A percentile compares a stretch with the other conserved stretches of the same genome.
phyloP scores from a whole-genome alignment of 2,888 invertebrate genomes.

The Drosophila kanekoi region DNA sequence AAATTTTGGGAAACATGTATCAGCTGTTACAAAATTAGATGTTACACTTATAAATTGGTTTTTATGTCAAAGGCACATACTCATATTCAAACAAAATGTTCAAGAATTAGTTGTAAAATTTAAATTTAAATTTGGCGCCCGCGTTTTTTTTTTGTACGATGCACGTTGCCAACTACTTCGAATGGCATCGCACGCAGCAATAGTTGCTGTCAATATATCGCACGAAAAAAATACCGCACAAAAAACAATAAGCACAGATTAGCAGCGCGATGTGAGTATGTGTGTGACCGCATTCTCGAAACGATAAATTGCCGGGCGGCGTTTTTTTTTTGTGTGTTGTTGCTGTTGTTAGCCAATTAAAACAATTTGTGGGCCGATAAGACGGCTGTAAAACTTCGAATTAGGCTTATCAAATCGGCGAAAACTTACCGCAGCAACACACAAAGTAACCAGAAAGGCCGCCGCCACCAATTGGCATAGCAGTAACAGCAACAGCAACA shows the following conservation, averaged over 20 bases:
- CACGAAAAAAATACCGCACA: not conserved
- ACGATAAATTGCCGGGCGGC: conserved; percentile 23
- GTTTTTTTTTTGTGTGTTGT: conserved; percentile 8
- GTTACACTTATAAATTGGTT: too few species aligned
- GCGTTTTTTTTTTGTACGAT: not conserved
- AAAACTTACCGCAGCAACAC: conserved; percentile 22
- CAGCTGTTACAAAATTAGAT: too few species aligned
- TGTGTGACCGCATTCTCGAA: conserved; percentile 8
- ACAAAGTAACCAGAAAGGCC: not conserved
- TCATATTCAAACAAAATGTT: not conserved
- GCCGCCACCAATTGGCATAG: not conserved
- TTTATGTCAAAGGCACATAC: not conserved
- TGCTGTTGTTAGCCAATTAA: conserved; percentile 5
- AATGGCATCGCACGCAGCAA: not conserved
- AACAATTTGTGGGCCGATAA: conserved; percentile 23
- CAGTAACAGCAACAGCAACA: conserved; percentile 5
- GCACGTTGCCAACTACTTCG: conserved; percentile 3
- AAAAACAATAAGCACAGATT: conserved; percentile 24
- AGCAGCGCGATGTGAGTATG: conserved; percentile 15
- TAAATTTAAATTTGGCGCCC: conserved; percentile 2
- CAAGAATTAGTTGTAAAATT: not conserved
- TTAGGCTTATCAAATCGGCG: conserved; percentile 3
- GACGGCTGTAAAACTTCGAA: conserved; percentile 29
- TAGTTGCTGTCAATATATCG: conserved; percentile 1
- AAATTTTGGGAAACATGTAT: too few species aligned